Evolutionary conservation across 2,888 invertebrate species (phyloP).

Genomic region (Drosophila recens): DNA sequence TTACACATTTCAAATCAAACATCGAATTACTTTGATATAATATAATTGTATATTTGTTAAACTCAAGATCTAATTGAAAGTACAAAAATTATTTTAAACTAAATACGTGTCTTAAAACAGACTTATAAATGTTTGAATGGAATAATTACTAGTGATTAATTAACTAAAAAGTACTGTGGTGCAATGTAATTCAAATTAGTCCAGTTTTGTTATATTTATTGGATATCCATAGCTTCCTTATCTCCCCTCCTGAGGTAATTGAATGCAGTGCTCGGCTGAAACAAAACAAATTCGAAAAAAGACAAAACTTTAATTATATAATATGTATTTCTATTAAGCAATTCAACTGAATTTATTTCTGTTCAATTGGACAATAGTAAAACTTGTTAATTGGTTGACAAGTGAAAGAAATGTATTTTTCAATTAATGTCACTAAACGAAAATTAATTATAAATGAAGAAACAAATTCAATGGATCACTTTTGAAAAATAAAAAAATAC

Average conservation of each 20-base stretch:
- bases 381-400: slow-evolving; percentile 13
- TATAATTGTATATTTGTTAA: neutral
- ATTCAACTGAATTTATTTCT: slow-evolving; percentile 15
- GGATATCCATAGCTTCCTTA: neutral
- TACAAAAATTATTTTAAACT: slow-evolving; percentile 9
- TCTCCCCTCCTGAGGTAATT: neutral
- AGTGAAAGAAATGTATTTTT: slow-evolving; percentile 7
- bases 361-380: slow-evolving; percentile 13
- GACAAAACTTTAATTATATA: slow-evolving; percentile 1
- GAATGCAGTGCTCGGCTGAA: slow-evolving; percentile 25
- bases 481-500: neutral
- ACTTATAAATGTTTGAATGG: neutral
- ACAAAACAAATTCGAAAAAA: slow-evolving; percentile 13
- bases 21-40: slow-evolving; percentile 7
- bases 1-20: slow-evolving; percentile 2
- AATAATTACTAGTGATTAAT: slow-evolving; percentile 3
- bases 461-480: neutral
- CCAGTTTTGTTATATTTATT: slow-evolving; percentile 10
- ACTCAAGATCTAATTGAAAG: slow-evolving; percentile 8
- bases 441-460: neutral
- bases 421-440: slow-evolving; percentile 8
- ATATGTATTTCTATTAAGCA: slow-evolving; percentile 14
- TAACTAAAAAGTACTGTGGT: slow-evolving; percentile 3
- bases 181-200: neutral
- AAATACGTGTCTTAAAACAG: slow-evolving; percentile 5